Evolutionary conservation across 1,140 invertebrate species (phyloP).

Genomic region (Trichonephila inaurata): DNA sequence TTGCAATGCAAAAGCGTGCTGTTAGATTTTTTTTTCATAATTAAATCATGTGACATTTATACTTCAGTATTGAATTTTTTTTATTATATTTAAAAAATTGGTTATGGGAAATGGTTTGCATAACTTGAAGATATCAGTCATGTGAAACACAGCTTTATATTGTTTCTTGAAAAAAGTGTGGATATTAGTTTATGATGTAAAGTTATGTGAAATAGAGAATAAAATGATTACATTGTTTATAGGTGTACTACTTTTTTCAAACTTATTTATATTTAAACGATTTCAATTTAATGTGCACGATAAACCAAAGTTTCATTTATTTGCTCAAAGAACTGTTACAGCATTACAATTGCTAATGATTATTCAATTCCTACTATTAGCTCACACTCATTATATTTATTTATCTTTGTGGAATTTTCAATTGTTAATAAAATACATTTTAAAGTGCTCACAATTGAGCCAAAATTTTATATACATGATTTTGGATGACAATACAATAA

Average conservation of each 20-base stretch:
- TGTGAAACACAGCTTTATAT: slow-evolving; percentile 68
- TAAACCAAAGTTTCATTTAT: too few species aligned
- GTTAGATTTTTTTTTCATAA: slow-evolving; percentile 47
- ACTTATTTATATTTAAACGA: background rate
- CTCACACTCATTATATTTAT: too few species aligned
- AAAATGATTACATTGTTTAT: slow-evolving; percentile 74
- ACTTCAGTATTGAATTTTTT: slow-evolving; percentile 73
- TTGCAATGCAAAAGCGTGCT: slow-evolving; percentile 66
- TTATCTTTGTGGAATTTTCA: too few species aligned
- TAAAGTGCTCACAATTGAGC: too few species aligned
- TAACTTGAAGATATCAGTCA: slow-evolving; percentile 65
- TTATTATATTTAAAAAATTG: slow-evolving; percentile 66
- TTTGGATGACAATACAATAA: too few species aligned
- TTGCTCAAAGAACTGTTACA: too few species aligned
- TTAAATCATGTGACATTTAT: slow-evolving; percentile 60
- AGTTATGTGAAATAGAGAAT: slow-evolving; percentile 73
- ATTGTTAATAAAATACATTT: too few species aligned
- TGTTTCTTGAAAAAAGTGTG: slow-evolving; percentile 63
- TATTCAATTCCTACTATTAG: too few species aligned
- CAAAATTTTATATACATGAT: too few species aligned
- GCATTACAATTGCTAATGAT: too few species aligned
- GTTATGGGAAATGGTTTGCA: slow-evolving; percentile 66
- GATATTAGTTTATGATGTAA: slow-evolving; percentile 74
- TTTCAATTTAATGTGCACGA: too few species aligned
- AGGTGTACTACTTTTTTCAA: background rate